Conservation (phyloP, 2,888 invertebrate species). For the Neoascia interrupta region DNA sequence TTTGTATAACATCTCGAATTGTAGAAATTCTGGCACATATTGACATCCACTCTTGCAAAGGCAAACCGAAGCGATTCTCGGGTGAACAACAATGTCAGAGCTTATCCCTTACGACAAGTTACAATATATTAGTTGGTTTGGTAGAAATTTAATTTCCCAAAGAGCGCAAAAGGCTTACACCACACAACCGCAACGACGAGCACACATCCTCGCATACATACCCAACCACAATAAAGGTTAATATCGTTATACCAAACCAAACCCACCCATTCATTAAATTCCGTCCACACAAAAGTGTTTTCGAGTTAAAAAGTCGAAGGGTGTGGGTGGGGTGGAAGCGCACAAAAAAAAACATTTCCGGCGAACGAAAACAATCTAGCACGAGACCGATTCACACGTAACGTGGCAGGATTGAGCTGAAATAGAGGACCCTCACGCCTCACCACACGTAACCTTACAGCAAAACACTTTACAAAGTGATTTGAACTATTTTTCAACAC, state of each 20-base stretch:
- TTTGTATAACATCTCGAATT: too few relatives aligned
- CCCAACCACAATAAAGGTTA: conserved; percentile 34
- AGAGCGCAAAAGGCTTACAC: conserved; percentile 20
- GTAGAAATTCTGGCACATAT: too few relatives aligned
- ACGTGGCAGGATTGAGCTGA: conserved; percentile 18
- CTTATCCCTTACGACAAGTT: conserved; percentile 48
- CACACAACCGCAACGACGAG: conserved; percentile 1
- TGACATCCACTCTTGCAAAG: conserved; percentile 8
- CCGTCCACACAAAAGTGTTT: conserved; percentile 61
- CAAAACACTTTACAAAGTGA: conserved; percentile 54
- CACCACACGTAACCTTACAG: conserved; percentile 27
- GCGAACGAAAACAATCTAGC: conserved; percentile 41
- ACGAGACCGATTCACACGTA: conserved; percentile 55
- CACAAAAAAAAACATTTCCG: neutral
- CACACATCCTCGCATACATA: neutral
- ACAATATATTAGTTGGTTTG: conserved; percentile 49
- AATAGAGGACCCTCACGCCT: neutral
- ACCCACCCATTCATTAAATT: conserved; percentile 54
- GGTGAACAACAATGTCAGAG: conserved; percentile 40
- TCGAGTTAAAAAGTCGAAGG: conserved; percentile 10
- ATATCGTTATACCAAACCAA: conserved; percentile 8
- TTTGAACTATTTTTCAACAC: conserved; percentile 66
- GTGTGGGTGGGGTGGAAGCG: too few relatives aligned
- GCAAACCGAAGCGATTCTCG: neutral
- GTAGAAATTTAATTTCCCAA: conserved; percentile 57